Conservation (phyloP, 2,113 vertebrate genomes). For the Chascanopsetta lugubris region DNA sequence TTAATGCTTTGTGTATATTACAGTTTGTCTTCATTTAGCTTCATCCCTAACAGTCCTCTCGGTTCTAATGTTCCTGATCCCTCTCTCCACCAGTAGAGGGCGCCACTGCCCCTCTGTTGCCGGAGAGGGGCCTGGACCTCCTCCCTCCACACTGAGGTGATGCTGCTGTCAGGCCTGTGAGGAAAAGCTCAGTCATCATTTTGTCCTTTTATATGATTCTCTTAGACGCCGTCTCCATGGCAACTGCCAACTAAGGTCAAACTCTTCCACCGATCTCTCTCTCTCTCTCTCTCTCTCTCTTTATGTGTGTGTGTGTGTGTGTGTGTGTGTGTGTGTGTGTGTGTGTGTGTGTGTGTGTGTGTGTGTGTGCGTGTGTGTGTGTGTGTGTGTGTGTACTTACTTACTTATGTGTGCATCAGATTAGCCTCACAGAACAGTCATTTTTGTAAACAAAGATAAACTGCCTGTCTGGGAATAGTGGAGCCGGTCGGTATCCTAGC, state of each 20-base stretch:
- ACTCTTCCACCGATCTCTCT: background rate
- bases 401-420: slow-evolving; percentile 2
- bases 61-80: background rate
- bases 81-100: slow-evolving; percentile 17
- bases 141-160: slow-evolving; percentile 3
- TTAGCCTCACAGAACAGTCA: slow-evolving; percentile 22
- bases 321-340: background rate
- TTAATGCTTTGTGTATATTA: too few relatives aligned
- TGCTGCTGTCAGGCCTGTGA: slow-evolving; percentile 20
- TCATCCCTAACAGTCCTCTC: too few relatives aligned
- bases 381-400: too few relatives aligned
- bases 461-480: slow-evolving; percentile 44
- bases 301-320: background rate
- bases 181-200: slow-evolving; percentile 43
- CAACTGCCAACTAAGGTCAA: slow-evolving; percentile 6
- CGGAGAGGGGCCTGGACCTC: too few relatives aligned
- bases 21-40: too few relatives aligned
- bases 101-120: background rate
- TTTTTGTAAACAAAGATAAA: slow-evolving; percentile 65
- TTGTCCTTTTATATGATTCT: background rate
- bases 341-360: slow-evolving; percentile 5
- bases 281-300: background rate
- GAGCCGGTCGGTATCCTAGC: slow-evolving; percentile 74
- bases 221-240: background rate
- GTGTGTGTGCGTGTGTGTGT: background rate